phyloP scores from a whole-genome alignment of 1,140 invertebrate species.

The Polypedilum vanderplanki region DNA sequence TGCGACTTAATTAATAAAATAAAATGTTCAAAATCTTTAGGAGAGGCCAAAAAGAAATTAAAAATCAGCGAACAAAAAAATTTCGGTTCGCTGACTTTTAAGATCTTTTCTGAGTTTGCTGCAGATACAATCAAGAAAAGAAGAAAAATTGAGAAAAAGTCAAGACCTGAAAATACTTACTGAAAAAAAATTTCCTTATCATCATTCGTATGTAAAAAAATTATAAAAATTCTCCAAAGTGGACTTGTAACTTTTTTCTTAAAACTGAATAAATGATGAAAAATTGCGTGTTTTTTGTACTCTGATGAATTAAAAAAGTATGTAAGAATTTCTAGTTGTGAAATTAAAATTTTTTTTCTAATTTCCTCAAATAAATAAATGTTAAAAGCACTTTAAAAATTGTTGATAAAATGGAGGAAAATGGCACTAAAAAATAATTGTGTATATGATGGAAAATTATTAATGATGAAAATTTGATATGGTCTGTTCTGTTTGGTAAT shows the following conservation, averaged over 20 bases:
- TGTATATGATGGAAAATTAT: not conserved
- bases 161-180: conserved; percentile 3
- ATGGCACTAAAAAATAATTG: not conserved
- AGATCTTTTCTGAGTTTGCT: too few species aligned
- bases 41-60: too few species aligned
- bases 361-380: not conserved
- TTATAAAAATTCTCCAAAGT: too few species aligned
- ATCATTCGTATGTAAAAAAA: not conserved
- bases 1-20: too few species aligned
- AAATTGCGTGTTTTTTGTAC: conserved; percentile 17
- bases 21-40: too few species aligned
- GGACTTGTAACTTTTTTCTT: too few species aligned
- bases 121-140: not conserved
- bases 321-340: not conserved
- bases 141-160: too few species aligned
- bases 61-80: too few species aligned
- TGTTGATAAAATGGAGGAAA: not conserved
- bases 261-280: not conserved
- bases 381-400: not conserved
- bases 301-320: not conserved
- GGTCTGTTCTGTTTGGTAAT: not conserved
- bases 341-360: not conserved
- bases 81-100: too few species aligned
- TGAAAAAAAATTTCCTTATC: not conserved
- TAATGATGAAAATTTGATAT: conserved; percentile 1